Conservation (phyloP, 2,113 vertebrate species). For the Myrmecobius fasciatus region DNA sequence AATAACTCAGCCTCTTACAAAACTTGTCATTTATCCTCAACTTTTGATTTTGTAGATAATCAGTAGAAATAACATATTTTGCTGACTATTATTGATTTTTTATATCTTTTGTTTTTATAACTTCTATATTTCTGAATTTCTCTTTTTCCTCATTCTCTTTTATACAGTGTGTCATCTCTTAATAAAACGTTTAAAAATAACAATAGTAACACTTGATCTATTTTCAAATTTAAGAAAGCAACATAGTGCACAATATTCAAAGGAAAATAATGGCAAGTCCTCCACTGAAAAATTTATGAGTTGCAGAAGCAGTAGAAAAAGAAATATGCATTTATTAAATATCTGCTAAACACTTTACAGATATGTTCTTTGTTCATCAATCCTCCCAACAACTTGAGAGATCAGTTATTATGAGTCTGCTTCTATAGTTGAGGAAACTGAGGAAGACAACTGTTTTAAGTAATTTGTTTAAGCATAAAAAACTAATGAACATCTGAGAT, state of each 20-base stretch:
- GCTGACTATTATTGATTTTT: neutral
- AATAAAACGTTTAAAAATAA: neutral
- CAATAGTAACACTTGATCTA: neutral
- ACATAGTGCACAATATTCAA: neutral
- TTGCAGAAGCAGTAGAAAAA: neutral
- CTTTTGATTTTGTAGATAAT: neutral
- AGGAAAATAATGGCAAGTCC: neutral
- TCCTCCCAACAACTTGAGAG: neutral
- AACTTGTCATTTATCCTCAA: neutral
- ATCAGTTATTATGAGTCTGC: neutral
- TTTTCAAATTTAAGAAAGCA: neutral
- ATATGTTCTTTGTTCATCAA: neutral
- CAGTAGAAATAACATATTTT: neutral
- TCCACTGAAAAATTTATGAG: neutral
- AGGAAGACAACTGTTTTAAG: neutral
- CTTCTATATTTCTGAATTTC: neutral
- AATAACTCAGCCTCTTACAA: neutral
- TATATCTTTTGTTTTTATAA: neutral
- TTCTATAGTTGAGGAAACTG: neutral
- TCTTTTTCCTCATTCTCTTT: neutral
- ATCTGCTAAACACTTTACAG: neutral
- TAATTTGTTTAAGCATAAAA: neutral
- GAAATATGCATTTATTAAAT: neutral
- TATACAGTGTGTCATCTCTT: neutral
- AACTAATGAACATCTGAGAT: neutral